Evolutionary conservation across 2,888 invertebrate species (phyloP), one percentile per base, ranked within the genome.

Genomic region (Rhorus exstirpatorius): DNA sequence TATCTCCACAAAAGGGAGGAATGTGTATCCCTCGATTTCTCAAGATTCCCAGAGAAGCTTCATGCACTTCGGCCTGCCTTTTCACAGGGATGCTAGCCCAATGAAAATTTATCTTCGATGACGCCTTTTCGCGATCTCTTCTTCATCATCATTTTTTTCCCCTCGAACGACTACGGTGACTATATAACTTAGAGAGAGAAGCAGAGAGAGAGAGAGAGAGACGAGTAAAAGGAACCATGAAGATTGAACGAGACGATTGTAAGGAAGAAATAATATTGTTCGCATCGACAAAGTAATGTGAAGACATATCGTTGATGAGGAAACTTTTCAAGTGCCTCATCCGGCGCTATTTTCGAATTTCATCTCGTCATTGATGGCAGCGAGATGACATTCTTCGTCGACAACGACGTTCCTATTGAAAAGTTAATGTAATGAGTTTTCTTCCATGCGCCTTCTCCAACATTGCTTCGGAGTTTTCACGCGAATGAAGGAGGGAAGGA

Each of bases 351-450:
- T n/a, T 68, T 51, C 38, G 12, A 21, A 68, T 68, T 41, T 49
- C 67, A 67, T 38, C 35, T 51, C 31, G 26, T 67, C 38, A 14
- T 46, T 41, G 46, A 46, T 46, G 17, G 8, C 35, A 24, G 12
- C 35, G 24, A 68, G 38, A 53, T 10, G 14, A 8, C 38, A 38
- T 8, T 4, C 38, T 49, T 65, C 12, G 35, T 65, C 12, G 35
- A 1, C 19, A 21, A n/a, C 53, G 55, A 14, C 26, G 55, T 31
- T 58, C 55, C 55, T 7, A 44, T 70, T 70, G 24, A 53, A 41
- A 70, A 55, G 70, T 41, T n/a, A 70, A 55, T 55, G 70, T 68
- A 68, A 68, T 68, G 51, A 70, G 70, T 70, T 55, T 70, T 14
- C 26, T 31, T 58, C 55, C 31, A 58, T 31, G 55, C 26, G n/a